Evolutionary conservation across 2,113 vertebrate species (phyloP).

Genomic region (Sturnus vulgaris): DNA sequence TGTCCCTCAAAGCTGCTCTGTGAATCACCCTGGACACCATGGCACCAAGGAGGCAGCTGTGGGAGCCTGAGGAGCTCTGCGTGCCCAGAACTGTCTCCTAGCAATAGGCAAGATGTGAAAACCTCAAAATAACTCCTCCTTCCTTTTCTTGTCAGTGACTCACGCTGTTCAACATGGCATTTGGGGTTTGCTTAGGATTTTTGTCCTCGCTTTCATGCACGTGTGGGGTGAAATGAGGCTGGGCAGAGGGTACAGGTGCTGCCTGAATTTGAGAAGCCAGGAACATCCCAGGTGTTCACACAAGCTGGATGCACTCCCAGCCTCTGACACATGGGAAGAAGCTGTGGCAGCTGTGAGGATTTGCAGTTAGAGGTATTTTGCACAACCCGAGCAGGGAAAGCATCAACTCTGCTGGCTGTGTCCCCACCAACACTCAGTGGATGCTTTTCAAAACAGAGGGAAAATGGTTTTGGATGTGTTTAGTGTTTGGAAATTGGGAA

Average conservation of each 20-base stretch:
- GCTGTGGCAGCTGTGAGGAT: not conserved
- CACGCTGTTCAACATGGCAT: fast-evolving
- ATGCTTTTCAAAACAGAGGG: not conserved
- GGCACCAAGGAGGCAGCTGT: not conserved
- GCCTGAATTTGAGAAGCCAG: not conserved
- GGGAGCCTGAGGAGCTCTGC: not conserved
- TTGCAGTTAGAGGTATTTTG: not conserved
- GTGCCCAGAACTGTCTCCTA: not conserved
- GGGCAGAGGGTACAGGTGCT: not conserved
- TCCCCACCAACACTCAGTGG: fast-evolving
- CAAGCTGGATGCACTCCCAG: not conserved
- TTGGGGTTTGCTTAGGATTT: not conserved
- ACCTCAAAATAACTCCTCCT: slow-evolving; percentile 27
- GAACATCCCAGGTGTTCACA: not conserved
- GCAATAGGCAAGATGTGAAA: slow-evolving; percentile 12
- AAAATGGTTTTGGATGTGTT: not conserved
- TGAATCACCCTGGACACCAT: not conserved
- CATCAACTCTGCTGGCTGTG: not conserved
- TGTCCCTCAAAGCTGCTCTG: fast-evolving
- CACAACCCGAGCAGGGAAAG: not conserved
- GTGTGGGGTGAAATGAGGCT: not conserved
- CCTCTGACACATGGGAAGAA: not conserved
- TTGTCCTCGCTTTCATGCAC: fast-evolving
- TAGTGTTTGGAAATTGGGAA: not conserved
- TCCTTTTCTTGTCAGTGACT: not conserved